Evolutionary conservation across 1,140 invertebrate species (phyloP), one percentile per base, ranked within the genome.

Genomic region (Achatina immaculata): DNA sequence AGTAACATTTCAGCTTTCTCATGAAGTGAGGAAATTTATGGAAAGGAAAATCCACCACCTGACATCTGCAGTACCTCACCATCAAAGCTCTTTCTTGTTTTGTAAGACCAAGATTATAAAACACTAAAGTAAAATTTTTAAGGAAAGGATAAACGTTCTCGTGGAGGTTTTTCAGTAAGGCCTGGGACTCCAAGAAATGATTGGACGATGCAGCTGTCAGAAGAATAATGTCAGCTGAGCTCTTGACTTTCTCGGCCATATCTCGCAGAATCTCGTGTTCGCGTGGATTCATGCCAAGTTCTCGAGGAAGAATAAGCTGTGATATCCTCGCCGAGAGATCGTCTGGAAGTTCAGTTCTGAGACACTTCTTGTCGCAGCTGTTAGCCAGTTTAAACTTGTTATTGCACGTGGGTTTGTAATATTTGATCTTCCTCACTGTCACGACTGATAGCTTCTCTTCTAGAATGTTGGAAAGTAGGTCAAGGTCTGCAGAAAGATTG

Each of bases 201-300:
- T 78, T 78, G 38, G 76, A 78, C 3, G 76, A 78, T n/a, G 76
- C 62, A 2, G 76, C 65, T 24, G 76, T 78, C 11, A 78, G 28
- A n/a, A 78, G 40, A 24, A 78, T 69, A 38, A 69, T 48, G 16
- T 78, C 76, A n/a, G 68, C 68, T 2, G 4, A n/a, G 3, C 40
- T 40, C 4, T 43, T 21, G n/a, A 43, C 65, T 19, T 66, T 62
- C 11, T 43, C 42, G 6, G 34, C 58, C 75, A 77, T 77, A 14
- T 78, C 65, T 14, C 14, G 42, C 0, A 78, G 40, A 2, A 43
- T 45, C 21, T 1, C n/a, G 9, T 31, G 36, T 1, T 78, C n/a
- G 2, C 43, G 2, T 19, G n/a, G 9, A n/a, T 62, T 16, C 28
- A 78, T 11, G 4, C 28, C 16, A 43, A 78, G 65, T 24, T 48